These are phyloP conservation scores for Mycalesis mineus DNA, from an alignment of 2,888 invertebrate species.

Conservation along the genomic window DNA sequence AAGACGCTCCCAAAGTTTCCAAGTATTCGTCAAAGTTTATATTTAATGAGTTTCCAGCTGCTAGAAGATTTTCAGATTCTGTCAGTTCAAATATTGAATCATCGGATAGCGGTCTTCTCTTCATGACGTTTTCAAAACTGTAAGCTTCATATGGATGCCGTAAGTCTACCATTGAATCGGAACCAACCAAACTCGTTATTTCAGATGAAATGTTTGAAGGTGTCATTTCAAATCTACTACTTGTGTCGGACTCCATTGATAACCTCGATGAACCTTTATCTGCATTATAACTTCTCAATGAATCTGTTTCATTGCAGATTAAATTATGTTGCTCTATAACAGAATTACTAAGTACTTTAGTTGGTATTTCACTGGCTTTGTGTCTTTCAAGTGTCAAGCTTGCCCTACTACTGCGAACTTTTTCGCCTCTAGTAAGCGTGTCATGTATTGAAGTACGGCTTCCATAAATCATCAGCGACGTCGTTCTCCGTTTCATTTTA, in stretches of 20 bases:
- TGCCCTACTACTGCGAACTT: slow-evolving; percentile 67
- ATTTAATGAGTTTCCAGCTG: slow-evolving; percentile 67
- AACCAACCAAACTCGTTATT: slow-evolving; percentile 61
- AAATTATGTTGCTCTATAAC: slow-evolving; percentile 58
- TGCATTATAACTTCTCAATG: slow-evolving; percentile 65
- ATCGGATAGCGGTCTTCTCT: slow-evolving; percentile 85
- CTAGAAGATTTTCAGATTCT: slow-evolving; percentile 75
- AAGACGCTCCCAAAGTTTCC: slow-evolving; percentile 79
- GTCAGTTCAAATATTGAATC: slow-evolving; percentile 84
- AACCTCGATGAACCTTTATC: slow-evolving; percentile 68
- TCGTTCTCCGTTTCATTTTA: slow-evolving; percentile 67
- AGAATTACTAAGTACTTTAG: slow-evolving; percentile 49
- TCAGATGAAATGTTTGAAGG: slow-evolving; percentile 67
- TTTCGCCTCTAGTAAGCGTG: slow-evolving; percentile 71
- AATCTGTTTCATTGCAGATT: slow-evolving; percentile 65
- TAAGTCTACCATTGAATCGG: slow-evolving; percentile 75
- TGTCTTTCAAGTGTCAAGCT: slow-evolving; percentile 60
- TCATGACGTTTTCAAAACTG: slow-evolving; percentile 80
- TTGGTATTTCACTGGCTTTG: slow-evolving; percentile 46
- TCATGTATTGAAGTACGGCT: slow-evolving; percentile 73
- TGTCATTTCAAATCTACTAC: slow-evolving; percentile 69
- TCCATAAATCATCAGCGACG: slow-evolving; percentile 73
- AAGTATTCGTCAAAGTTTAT: slow-evolving; percentile 84
- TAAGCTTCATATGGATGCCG: slow-evolving; percentile 64
- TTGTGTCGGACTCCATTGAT: slow-evolving; percentile 70